Evolutionary conservation across 1,140 invertebrate genomes (phyloP), one percentile per base, ranked within the genome.

Genomic region (Philotrypesis tridentata): DNA sequence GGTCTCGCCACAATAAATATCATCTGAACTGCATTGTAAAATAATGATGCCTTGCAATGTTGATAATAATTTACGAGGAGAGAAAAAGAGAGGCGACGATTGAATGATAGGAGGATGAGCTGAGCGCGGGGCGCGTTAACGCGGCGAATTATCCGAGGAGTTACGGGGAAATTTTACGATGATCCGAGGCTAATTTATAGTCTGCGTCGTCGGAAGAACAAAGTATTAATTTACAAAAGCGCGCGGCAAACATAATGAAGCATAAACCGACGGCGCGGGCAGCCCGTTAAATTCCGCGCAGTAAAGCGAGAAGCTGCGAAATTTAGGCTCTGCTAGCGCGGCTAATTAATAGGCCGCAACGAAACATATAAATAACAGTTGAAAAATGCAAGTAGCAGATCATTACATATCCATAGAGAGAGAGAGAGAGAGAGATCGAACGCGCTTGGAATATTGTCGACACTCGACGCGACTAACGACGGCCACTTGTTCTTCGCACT

Each of bases 331-430:
- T 21, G 67, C 9, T 17, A 12, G 0, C 65, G 27, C 27, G 25
- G 6, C 25, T 37, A 31, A 78, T 68, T 78, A 78, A 78, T 55
- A 68, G n/a, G n/a, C n/a, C n/a, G n/a, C n/a, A n/a, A n/a, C n/a
- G n/a, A n/a, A n/a, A n/a, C n/a, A n/a, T n/a, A n/a, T n/a, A n/a
- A n/a, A n/a, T n/a, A n/a, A n/a, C n/a, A n/a, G n/a, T n/a, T n/a
- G n/a, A n/a, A n/a, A n/a, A n/a, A n/a, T n/a, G n/a, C n/a, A n/a
- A n/a, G n/a, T n/a, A n/a, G n/a, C n/a, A n/a, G n/a, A n/a, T n/a
- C n/a, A n/a, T n/a, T 37, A 37, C 33, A 37, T 37, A 37, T 37
- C 3, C 33, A 37, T 37, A 37, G n/a, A n/a, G n/a, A n/a, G n/a
- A n/a, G n/a, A n/a, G n/a, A n/a, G n/a, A n/a, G n/a, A 27, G 68